Conservation (phyloP, 2,888 invertebrate species). For the Tethea ocularis region DNA sequence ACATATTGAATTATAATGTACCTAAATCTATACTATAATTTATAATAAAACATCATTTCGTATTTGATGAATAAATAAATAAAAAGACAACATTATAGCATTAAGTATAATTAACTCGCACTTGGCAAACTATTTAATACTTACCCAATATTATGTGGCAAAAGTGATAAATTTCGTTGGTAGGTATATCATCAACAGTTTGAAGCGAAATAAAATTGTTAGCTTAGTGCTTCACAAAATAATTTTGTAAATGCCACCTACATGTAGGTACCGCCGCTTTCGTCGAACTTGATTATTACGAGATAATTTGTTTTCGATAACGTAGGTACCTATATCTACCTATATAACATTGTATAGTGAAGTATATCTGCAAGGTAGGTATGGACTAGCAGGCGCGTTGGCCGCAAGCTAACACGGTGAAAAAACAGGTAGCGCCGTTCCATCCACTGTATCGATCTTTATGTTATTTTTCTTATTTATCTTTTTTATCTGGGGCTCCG, state of each 20-base stretch:
- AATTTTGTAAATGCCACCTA: neutral
- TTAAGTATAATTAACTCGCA: neutral
- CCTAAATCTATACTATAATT: no score
- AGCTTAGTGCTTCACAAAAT: neutral
- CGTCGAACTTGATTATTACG: neutral
- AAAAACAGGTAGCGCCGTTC: conserved; percentile 82
- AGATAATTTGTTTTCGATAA: neutral
- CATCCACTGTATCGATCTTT: conserved; percentile 79
- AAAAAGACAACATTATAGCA: neutral
- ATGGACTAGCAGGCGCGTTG: conserved; percentile 40
- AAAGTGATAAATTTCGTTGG: neutral
- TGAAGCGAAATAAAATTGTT: neutral
- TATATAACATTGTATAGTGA: conserved; percentile 18
- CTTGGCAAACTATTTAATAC: neutral
- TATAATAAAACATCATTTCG: neutral
- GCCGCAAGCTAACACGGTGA: conserved; percentile 63
- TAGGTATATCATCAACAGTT: neutral
- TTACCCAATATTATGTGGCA: neutral
- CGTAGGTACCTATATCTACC: neutral
- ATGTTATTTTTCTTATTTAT: conserved; percentile 81
- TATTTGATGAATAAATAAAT: neutral
- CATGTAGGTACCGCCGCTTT: neutral
- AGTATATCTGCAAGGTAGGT: conserved; percentile 16
- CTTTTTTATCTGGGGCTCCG: conserved; percentile 78
- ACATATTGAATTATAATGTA: neutral